Percentiles rank a stretch among this genome's conserved stretches.
Evolutionary conservation across 2,113 vertebrate species (phyloP).

Genomic region (Phodopus roborovskii): DNA sequence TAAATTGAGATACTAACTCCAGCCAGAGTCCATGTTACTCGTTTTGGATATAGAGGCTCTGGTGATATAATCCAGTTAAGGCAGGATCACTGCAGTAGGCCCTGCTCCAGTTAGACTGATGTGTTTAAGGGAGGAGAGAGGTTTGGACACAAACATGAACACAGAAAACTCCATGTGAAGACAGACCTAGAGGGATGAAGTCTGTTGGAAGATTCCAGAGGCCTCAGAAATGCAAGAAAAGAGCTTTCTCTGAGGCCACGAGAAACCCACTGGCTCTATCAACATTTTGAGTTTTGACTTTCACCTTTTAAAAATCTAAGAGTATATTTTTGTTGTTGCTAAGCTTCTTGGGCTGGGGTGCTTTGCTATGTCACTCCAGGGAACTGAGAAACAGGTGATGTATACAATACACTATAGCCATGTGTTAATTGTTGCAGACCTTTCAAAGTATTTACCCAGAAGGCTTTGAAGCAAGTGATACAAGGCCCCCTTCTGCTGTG

Average conservation of each 20-base stretch:
- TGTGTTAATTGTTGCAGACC: background rate
- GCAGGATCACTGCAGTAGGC: background rate
- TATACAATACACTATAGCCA: no score
- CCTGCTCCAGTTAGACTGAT: background rate
- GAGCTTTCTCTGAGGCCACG: background rate
- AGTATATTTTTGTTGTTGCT: slow-evolving; percentile 13
- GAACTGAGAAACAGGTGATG: background rate
- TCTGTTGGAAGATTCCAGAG: accelerated
- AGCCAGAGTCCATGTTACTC: background rate
- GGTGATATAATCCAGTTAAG: background rate
- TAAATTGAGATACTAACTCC: background rate
- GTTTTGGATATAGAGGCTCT: background rate
- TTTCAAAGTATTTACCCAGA: background rate
- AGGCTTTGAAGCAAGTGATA: background rate
- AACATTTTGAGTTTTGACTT: background rate
- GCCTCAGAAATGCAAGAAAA: background rate
- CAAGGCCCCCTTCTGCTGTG: background rate
- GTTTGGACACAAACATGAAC: background rate
- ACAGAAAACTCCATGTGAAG: background rate
- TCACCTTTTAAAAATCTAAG: background rate
- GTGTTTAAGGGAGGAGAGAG: background rate
- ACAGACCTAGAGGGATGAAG: background rate
- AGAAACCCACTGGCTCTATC: background rate
- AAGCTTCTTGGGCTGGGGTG: background rate
- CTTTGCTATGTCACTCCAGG: background rate